These are phyloP conservation scores for Microdon myrmicae DNA, from an alignment of 2,888 invertebrate genomes.

Conservation along the genomic window DNA sequence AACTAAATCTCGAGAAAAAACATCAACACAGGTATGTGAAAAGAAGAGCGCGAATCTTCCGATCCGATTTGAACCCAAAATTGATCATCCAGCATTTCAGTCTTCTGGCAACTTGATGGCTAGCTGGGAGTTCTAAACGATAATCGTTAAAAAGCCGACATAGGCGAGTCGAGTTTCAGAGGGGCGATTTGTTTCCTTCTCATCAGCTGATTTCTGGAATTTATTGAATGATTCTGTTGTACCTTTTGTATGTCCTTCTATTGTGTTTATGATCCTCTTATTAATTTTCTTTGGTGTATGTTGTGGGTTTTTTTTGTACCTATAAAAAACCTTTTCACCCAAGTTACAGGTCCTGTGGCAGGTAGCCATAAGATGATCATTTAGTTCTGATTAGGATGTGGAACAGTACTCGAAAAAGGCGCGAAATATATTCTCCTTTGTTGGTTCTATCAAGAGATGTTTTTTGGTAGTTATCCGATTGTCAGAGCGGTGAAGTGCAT, in stretches of 20 bases:
- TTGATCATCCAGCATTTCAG: too few relatives aligned
- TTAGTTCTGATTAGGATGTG: conserved; percentile 4
- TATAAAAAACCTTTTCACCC: too few relatives aligned
- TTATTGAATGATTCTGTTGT: conserved; percentile 11
- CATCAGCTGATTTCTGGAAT: conserved; percentile 45
- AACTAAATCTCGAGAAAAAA: too few relatives aligned
- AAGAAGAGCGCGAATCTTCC: neutral
- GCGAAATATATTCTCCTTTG: conserved; percentile 30
- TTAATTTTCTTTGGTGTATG: conserved; percentile 21
- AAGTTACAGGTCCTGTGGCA: too few relatives aligned
- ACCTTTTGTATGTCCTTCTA: conserved; percentile 38
- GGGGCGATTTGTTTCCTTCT: conserved; percentile 3
- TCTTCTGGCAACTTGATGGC: too few relatives aligned
- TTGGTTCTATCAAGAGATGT: conserved; percentile 21
- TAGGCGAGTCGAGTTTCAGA: conserved; percentile 8
- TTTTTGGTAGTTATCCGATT: conserved; percentile 15
- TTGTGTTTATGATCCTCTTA: conserved; percentile 5
- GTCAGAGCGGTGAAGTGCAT: conserved; percentile 8
- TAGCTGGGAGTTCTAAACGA: conserved; percentile 17
- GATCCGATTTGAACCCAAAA: neutral
- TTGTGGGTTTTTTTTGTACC: conserved; percentile 47
- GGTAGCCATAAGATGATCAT: conserved; percentile 28
- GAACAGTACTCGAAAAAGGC: conserved; percentile 32
- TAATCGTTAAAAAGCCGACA: conserved; percentile 46
- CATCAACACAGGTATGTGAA: conserved; percentile 31